Evolutionary conservation across 2,113 vertebrate genomes (phyloP).

Genomic region (Pica pica): DNA sequence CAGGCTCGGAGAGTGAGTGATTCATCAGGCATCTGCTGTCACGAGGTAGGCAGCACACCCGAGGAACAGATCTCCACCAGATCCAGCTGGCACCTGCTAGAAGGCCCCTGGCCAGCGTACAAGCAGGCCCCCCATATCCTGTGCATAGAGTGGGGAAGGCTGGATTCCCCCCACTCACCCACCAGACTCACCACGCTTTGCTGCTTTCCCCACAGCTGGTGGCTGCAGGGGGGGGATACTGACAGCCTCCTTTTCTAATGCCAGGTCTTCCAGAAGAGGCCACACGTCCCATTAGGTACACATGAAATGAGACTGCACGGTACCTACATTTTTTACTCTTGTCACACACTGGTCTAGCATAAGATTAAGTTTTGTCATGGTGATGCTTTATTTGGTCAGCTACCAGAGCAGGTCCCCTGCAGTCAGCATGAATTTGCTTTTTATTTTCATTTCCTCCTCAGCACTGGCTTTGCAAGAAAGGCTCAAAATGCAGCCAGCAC

Average conservation of each 20-base stretch:
- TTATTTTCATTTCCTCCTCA: not conserved
- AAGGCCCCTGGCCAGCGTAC: not conserved
- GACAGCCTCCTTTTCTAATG: fast-evolving
- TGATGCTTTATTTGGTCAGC: not conserved
- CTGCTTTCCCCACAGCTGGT: not conserved
- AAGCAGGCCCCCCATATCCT: not conserved
- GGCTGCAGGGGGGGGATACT: fast-evolving
- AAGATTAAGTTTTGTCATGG: not conserved
- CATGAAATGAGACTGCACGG: not conserved
- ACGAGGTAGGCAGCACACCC: fast-evolving
- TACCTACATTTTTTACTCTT: not conserved
- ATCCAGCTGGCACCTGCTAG: not conserved
- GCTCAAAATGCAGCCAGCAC: not conserved
- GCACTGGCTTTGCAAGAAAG: not conserved
- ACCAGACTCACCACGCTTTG: not conserved
- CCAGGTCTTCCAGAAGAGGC: not conserved
- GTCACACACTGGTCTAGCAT: not conserved
- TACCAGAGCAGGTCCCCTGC: not conserved
- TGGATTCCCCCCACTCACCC: not conserved
- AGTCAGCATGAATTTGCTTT: not conserved
- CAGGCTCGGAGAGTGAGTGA: fast-evolving
- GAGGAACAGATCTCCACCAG: not conserved
- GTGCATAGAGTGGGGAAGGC: not conserved
- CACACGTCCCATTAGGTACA: fast-evolving
- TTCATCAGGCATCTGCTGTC: fast-evolving